Evolutionary conservation across 2,113 vertebrate species (phyloP).

Genomic region (Mesoclemmys tuberculata): DNA sequence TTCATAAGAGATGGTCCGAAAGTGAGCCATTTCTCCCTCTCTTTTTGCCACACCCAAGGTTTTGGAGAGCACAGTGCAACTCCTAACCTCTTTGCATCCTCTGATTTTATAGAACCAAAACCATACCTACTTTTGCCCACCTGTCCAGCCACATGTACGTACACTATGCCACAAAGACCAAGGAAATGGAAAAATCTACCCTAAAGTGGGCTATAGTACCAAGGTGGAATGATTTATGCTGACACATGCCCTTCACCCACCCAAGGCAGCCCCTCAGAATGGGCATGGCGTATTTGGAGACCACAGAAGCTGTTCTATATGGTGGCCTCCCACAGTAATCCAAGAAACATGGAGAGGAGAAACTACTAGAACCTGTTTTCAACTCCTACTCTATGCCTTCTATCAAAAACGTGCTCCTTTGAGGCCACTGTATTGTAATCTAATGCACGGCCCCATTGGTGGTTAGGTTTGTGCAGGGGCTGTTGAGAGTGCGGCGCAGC

Average conservation of each 20-base stretch:
- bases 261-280: not conserved
- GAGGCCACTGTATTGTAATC: not conserved
- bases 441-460: not conserved
- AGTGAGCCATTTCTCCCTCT: not conserved
- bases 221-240: not conserved
- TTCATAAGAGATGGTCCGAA: not conserved
- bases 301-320: not conserved
- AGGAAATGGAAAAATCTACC: not conserved
- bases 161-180: not conserved
- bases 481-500: not conserved
- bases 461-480: rapidly evolving
- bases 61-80: not conserved
- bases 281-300: not conserved
- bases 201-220: not conserved
- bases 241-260: not conserved
- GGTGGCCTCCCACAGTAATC: not conserved
- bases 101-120: not conserved
- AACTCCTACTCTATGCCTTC: not conserved
- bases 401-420: not conserved
- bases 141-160: not conserved
- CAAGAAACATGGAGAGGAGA: not conserved
- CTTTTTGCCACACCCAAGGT: not conserved
- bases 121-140: not conserved
- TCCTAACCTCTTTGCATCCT: slow-evolving; percentile 4
- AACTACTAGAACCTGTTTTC: not conserved